phyloP scores from a whole-genome alignment of 2,888 invertebrate genomes.

The Epistrophe grossulariae region DNA sequence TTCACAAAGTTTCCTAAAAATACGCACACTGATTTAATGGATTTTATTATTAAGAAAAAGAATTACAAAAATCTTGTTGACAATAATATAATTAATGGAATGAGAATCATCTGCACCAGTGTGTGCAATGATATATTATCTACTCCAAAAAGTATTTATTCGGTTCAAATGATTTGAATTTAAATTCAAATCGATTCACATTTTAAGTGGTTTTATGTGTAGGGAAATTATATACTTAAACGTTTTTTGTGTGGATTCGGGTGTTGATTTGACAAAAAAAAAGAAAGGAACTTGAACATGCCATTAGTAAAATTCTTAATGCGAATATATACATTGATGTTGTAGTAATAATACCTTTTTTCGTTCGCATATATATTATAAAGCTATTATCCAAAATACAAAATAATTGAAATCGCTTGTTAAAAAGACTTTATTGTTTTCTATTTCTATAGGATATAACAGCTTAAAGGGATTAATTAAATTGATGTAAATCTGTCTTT shows the following conservation, averaged over 20 bases:
- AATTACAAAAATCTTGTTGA: not conserved
- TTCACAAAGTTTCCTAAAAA: not conserved
- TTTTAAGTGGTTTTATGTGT: conserved; percentile 28
- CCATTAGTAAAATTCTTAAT: not conserved
- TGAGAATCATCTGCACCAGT: conserved; percentile 4
- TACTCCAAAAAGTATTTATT: conserved; percentile 16
- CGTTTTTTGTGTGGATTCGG: not conserved
- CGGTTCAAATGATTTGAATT: conserved; percentile 42
- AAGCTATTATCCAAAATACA: no score
- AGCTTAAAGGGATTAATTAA: no score
- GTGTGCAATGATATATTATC: not conserved
- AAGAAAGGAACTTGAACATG: conserved; percentile 3
- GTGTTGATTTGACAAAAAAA: not conserved
- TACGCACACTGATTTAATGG: not conserved
- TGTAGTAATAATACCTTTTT: not conserved
- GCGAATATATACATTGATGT: not conserved
- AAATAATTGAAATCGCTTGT: no score
- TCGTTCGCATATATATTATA: not conserved
- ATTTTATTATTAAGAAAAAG: not conserved
- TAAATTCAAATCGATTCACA: conserved; percentile 12
- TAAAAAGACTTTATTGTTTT: no score
- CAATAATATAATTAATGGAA: not conserved
- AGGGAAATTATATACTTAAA: conserved; percentile 2
- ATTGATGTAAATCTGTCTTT: no score
- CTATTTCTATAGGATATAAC: no score